phyloP scores from a whole-genome alignment of 2,888 invertebrate genomes.

The Catocala sponsa region DNA sequence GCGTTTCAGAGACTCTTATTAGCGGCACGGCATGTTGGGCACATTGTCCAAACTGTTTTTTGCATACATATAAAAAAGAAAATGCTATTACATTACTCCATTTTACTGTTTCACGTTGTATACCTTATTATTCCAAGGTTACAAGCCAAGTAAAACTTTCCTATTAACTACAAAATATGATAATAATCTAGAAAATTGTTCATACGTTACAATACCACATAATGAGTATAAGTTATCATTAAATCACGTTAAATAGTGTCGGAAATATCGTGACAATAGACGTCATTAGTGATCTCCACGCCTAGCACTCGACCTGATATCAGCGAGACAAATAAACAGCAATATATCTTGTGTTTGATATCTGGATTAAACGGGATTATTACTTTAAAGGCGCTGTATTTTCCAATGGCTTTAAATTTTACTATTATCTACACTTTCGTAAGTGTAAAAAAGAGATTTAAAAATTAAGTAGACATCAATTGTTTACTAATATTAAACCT shows the following conservation, averaged over 20 bases:
- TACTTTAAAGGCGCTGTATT: too few relatives aligned
- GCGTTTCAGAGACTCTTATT: too few relatives aligned
- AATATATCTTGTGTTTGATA: background rate
- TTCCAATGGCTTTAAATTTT: too few relatives aligned
- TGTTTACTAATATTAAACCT: too few relatives aligned
- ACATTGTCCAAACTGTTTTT: too few relatives aligned
- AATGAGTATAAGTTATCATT: slow-evolving; percentile 20
- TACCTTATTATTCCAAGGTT: too few relatives aligned
- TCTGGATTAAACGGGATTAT: background rate
- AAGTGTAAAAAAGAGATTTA: background rate
- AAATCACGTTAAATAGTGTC: slow-evolving; percentile 58
- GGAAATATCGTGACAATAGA: slow-evolving; percentile 59
- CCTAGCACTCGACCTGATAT: slow-evolving; percentile 30
- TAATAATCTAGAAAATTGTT: slow-evolving; percentile 7
- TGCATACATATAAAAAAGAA: too few relatives aligned
- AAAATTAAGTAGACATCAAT: background rate
- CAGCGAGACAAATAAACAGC: background rate
- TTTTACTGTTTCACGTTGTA: too few relatives aligned
- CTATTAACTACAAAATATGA: background rate
- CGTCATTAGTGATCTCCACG: slow-evolving; percentile 37
- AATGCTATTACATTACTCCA: too few relatives aligned
- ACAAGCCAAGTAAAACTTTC: slow-evolving; percentile 7
- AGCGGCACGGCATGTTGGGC: too few relatives aligned
- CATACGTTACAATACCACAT: slow-evolving; percentile 6
- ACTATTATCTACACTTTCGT: too few relatives aligned